Conservation (phyloP, 2,113 vertebrate genomes). For the Fregetta grallaria region DNA sequence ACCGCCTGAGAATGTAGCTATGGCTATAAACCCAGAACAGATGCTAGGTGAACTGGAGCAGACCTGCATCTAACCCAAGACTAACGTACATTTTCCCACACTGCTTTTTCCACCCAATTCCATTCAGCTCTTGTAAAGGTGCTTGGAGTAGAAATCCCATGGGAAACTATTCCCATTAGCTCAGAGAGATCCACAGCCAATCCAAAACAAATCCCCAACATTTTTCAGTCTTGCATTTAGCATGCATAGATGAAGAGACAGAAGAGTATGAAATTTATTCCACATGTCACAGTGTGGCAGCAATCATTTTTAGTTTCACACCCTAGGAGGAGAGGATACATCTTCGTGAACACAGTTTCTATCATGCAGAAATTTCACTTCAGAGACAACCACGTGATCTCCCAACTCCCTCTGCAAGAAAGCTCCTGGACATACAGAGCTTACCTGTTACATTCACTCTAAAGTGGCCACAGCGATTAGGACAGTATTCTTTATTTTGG, state of each 20-base stretch:
- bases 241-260: not conserved
- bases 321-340: not conserved
- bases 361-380: not conserved
- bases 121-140: not conserved
- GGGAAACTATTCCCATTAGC: not conserved
- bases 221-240: not conserved
- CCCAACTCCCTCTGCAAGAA: not conserved
- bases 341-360: not conserved
- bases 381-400: not conserved
- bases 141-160: not conserved
- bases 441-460: not conserved
- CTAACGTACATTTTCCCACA: not conserved
- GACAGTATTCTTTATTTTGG: not conserved
- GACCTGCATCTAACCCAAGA: not conserved
- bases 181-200: not conserved
- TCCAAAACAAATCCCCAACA: not conserved
- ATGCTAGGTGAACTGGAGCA: not conserved
- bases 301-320: not conserved
- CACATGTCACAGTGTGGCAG: not conserved
- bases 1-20: not conserved
- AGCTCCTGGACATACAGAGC: not conserved
- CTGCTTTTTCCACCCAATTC: not conserved
- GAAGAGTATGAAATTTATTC: not conserved
- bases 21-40: not conserved
- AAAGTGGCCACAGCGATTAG: not conserved